Conservation (phyloP, 2,113 vertebrate genomes). For the Oreochromis spilurus region DNA sequence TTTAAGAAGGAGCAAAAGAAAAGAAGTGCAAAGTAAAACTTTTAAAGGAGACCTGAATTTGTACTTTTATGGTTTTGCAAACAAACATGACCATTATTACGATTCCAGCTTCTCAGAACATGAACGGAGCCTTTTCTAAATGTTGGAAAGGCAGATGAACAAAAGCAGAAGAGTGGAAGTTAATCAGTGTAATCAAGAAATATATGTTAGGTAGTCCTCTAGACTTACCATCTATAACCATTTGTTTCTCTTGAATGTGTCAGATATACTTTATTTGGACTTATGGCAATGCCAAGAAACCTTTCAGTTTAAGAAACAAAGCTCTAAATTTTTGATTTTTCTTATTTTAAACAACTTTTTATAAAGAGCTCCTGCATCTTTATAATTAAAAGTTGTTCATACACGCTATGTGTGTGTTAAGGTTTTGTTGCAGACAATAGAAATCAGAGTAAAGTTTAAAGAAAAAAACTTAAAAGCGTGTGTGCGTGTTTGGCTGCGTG, state of each 20-base stretch:
- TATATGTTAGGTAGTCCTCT: not conserved
- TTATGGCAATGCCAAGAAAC: not conserved
- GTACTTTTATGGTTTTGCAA: not conserved
- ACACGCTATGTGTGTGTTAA: not conserved
- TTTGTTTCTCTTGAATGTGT: not conserved
- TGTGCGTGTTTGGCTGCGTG: not conserved
- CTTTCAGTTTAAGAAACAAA: not conserved
- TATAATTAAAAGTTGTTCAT: not conserved
- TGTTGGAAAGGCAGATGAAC: not conserved
- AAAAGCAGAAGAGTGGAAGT: not conserved
- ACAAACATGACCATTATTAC: not conserved
- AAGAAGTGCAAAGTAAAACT: not conserved
- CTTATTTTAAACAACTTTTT: not conserved
- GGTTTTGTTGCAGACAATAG: not conserved
- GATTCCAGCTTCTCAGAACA: not conserved
- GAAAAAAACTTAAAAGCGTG: not conserved
- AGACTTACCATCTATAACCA: not conserved
- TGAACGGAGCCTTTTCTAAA: not conserved
- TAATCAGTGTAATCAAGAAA: not conserved
- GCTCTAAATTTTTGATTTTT: not conserved
- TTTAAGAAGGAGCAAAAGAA: rapidly evolving
- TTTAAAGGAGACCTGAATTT: not conserved
- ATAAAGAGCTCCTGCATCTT: not conserved
- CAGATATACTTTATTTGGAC: not conserved
- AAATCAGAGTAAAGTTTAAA: not conserved